A percentile compares a stretch with the other conserved stretches of the same genome.
These are phyloP conservation scores for Saccostrea cuccullata DNA, from an alignment of 1,140 invertebrate species.

Conservation along the genomic window DNA sequence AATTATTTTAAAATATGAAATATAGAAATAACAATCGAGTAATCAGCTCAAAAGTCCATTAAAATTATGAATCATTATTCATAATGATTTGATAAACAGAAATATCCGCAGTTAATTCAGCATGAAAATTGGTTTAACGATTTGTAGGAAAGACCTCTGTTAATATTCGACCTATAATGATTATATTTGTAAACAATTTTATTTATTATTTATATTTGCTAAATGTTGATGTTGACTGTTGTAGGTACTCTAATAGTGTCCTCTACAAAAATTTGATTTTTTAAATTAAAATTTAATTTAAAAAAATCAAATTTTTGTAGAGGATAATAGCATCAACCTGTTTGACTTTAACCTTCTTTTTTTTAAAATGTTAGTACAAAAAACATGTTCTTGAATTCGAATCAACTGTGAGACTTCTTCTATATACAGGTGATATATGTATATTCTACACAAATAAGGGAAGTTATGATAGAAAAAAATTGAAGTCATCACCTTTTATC, in stretches of 20 bases:
- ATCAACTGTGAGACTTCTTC: not conserved
- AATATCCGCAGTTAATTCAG: not conserved
- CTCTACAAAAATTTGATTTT: too few relatives aligned
- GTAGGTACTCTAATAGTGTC: not conserved
- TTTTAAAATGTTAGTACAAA: not conserved
- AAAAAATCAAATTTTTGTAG: too few relatives aligned
- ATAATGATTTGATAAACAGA: not conserved
- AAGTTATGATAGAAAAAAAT: not conserved
- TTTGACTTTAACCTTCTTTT: not conserved
- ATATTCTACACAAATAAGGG: not conserved
- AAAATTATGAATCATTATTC: too few relatives aligned
- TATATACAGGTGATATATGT: not conserved
- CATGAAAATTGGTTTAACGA: not conserved
- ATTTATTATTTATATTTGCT: not conserved
- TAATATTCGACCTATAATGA: not conserved
- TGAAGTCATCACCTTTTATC: not conserved
- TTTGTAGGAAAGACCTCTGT: not conserved
- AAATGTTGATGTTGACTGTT: not conserved
- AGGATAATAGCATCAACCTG: not conserved
- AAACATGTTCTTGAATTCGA: not conserved
- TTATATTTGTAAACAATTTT: not conserved
- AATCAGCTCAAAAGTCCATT: too few relatives aligned
- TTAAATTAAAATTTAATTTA: too few relatives aligned
- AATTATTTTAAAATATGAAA: too few relatives aligned
- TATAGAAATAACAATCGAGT: too few relatives aligned